Evolutionary conservation across 1,140 invertebrate species (phyloP).

Genomic region (Drosophila teissieri): DNA sequence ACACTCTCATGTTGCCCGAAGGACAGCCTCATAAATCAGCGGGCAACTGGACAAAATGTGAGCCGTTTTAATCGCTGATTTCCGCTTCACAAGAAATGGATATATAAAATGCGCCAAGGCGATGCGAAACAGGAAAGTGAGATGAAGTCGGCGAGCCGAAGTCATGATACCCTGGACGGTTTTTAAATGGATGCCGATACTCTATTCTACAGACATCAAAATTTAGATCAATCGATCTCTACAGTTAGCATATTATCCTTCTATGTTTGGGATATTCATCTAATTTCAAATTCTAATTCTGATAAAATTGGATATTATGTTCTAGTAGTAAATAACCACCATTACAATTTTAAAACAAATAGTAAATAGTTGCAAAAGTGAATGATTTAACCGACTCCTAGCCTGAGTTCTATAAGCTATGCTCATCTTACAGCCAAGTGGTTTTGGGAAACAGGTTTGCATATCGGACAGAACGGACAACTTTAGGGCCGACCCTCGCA

Average conservation of each 20-base stretch:
- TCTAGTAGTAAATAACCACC: no score
- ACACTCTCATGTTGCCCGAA: conserved; percentile 57
- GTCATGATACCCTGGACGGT: background rate
- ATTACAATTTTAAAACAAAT: no score
- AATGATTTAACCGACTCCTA: no score
- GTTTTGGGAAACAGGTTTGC: conserved; percentile 52
- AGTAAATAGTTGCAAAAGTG: no score
- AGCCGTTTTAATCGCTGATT: conserved; percentile 76
- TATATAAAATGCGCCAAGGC: conserved; percentile 25
- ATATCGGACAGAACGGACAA: conserved; percentile 14
- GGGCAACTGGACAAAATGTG: conserved; percentile 42
- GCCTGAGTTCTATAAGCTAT: background rate
- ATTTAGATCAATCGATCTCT: no score
- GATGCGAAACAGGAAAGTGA: conserved; percentile 4
- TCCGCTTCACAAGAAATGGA: conserved; percentile 73
- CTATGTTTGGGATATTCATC: no score
- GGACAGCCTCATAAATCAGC: conserved; percentile 78
- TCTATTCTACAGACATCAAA: background rate
- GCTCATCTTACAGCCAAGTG: background rate
- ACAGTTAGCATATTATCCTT: no score
- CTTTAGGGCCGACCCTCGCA: conserved; percentile 44
- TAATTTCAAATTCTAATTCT: no score
- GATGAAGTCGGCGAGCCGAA: background rate
- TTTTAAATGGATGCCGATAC: background rate
- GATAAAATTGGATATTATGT: no score